Base-by-base conservation (phyloP, 1,140 invertebrate species). In the Sipha flava region DNA sequence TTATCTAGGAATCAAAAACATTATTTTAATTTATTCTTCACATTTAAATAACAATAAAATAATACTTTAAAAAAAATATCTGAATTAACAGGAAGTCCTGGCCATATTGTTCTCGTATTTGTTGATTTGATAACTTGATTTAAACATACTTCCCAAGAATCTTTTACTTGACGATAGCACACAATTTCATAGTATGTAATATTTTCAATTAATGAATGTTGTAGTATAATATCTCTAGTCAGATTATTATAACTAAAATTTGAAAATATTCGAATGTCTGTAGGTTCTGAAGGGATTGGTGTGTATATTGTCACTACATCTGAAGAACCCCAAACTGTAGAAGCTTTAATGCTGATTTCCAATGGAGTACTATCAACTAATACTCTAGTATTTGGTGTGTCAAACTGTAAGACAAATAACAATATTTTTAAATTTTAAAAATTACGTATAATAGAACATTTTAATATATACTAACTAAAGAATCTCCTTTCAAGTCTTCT, bases 251-350 rank as follows among this genome's bases (percentile, higher is more conserved):
- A 6, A 40, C 31, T 77, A 6, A 43, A 87, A 26, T 86, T 89
- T 0, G 93, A 88, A 83, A 91, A 95, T 9, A 90, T 87, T 79
- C 94, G 86, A 0, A 93, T 88, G 52, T 90, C 88, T 0, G 86
- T 85, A 0, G 94, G 95, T 23, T 89, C 88, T 4, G 89, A 89
- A 3, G 94, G 94, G 12, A 89, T 89, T 59, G 91, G 90, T 59
- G 91, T 88, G 0, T 92, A 93, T 0, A 92, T 91, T 82, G 87
- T 87, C 0, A 92, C 82, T 29, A 85, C 84, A 0, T 87, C 85
- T 0, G 93, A 91, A 9, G 91, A 88, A 40, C 92, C 92, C 94
- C 95, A 97, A 82, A 92, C 92, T 0, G 94, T 95, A 81, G 92
- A 92, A 0, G 94, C 91, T 70, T 91, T 90, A 2, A 97, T 88